These are phyloP conservation scores for Egretta garzetta DNA, from an alignment of 2,113 vertebrate species.

Conservation along the genomic window DNA sequence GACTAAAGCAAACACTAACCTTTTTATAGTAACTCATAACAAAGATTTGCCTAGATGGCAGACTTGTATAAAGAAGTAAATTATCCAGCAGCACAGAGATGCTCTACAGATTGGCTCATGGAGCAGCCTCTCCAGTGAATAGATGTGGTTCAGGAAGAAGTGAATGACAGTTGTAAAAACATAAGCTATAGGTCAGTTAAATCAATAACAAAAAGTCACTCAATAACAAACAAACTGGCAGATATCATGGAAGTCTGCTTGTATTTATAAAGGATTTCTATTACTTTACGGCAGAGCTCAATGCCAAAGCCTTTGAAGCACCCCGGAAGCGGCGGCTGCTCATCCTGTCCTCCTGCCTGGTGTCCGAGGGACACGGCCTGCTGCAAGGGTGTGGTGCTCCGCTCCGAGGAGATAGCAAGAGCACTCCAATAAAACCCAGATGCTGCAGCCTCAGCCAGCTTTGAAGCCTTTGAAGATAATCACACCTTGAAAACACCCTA, in stretches of 20 bases:
- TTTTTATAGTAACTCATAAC: conserved; percentile 39
- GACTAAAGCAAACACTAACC: conserved; percentile 13
- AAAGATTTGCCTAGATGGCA: conserved; percentile 68
- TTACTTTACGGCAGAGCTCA: background rate
- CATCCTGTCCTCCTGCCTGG: background rate
- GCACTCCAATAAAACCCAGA: conserved; percentile 9
- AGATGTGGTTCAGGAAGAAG: background rate
- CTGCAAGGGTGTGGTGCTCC: background rate
- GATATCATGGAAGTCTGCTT: background rate
- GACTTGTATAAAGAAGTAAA: conserved; percentile 64
- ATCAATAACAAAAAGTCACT: background rate
- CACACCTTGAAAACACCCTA: background rate
- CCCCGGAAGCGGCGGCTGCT: background rate
- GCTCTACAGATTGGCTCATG: background rate
- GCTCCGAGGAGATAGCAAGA: background rate
- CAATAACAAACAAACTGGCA: background rate
- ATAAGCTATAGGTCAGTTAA: background rate
- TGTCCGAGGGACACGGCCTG: background rate
- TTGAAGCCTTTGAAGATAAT: conserved; percentile 52
- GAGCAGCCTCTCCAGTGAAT: background rate
- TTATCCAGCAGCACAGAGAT: background rate
- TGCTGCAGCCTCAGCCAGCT: conserved; percentile 22
- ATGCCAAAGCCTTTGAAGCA: background rate
- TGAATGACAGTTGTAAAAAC: background rate
- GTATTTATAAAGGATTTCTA: background rate